Evolutionary conservation across 1,140 invertebrate genomes (phyloP), one percentile per base, ranked within the genome.

Genomic region (Drosophila yakuba): DNA sequence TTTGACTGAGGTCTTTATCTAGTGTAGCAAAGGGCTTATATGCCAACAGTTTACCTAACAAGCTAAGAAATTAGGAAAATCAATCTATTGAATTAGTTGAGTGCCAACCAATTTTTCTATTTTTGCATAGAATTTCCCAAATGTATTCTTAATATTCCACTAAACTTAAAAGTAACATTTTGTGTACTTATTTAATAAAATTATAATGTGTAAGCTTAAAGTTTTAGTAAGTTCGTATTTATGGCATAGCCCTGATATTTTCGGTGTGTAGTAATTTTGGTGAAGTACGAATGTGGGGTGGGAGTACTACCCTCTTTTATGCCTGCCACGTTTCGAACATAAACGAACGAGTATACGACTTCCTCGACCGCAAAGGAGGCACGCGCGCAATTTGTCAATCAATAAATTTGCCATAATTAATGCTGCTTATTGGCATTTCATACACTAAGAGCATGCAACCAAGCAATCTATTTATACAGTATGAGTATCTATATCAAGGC

Each of bases 361-460:
- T 60, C 32, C 51, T 32, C 44, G 48, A 56, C 50, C 57, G 60
- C 60, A 50, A 71, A 78, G 43, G 43, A 74, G 64, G 76, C 85
- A 89, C 84, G 80, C 80, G 52, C 85, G 39, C 82, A 84, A 90
- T 90, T 85, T 90, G 86, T 90, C 85, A 85, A 90, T 90, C 85
- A 80, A 90, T 90, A 85, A 90, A 90, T 90, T 82, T 81, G 52
- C 63, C 32, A 86, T 86, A 90, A 90, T 90, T 90, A 90, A 86
- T 90, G 86, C 86, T 66, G 67, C 73, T 85, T 90, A 90, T 84
- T 84, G 89, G 68, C 79, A 82, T 89, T 88, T 88, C 74, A 84
- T 88, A 69, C 59, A 90, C 79, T 72, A 45, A 61, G 14, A 54
- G 39, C 59, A 71, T 51, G 51, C 63, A 69, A 63, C 52, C 55